Evolutionary conservation across 2,888 invertebrate genomes (phyloP), one percentile per base, ranked within the genome.

Genomic region (Cataglyphis albicans): DNA sequence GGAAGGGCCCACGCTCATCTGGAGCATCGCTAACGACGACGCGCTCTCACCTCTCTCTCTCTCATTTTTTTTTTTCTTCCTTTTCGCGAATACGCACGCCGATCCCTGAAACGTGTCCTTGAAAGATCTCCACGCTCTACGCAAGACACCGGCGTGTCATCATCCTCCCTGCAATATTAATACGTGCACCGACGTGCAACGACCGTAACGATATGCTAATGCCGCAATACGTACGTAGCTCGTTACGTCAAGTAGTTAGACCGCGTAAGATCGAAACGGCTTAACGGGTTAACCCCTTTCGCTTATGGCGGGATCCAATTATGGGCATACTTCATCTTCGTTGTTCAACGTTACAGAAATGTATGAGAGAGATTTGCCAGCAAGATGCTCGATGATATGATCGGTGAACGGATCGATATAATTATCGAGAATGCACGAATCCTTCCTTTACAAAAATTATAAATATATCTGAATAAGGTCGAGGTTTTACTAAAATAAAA

Each of bases 141-240:
- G 65, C 76, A 76, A 76, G 75, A 52, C 65, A 55, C 64, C 52
- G 55, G 55, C 55, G 55, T 76, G 76, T 76, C 76, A 76, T 76
- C 76, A 76, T 65, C 38, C 65, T 67, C 57, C 52, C 52, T 52
- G 41, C 41, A 67, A 76, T 76, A 76, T 65, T 76, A 76, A 76
- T 76, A 76, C 65, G 55, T 67, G 76, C 65, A 67, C 65, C n/a
- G 64, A 55, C 55, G 55, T 65, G 76, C 67, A 76, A 38, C 55
- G 38, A 61, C 65, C 65, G 65, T 76, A 76, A 76, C 65, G 76
- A 67, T 76, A 76, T 76, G 76, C 65, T 76, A 76, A 76, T 76
- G 76, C 74, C 35, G 74, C 65, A 76, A 76, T 52, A 52, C 38
- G 64, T 55, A 76, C 38, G 55, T 67, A 57, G 57, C 76, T 65